These are phyloP conservation scores for Lepus timidus DNA, from an alignment of 2,113 vertebrate species.

Conservation along the genomic window DNA sequence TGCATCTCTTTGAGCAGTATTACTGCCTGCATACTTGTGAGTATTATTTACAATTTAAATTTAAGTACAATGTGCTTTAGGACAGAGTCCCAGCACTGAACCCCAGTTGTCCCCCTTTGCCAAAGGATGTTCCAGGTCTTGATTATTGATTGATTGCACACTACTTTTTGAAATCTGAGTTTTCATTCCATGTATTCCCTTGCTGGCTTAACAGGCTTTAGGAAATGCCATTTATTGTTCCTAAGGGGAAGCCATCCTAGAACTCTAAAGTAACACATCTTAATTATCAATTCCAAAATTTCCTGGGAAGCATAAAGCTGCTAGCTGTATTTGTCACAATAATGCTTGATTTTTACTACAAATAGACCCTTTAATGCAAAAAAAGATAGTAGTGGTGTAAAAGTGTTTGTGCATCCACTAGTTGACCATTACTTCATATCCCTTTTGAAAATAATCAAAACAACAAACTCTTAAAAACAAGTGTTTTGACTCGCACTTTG, in stretches of 20 bases:
- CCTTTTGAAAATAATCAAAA: conserved; percentile 1
- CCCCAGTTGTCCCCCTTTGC: too few species aligned
- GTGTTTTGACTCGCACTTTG: not conserved
- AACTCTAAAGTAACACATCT: not conserved
- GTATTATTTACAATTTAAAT: conserved; percentile 81
- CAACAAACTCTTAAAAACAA: not conserved
- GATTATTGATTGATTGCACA: not conserved
- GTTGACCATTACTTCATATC: not conserved
- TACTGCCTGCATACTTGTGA: conserved; percentile 92
- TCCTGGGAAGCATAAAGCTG: conserved; percentile 43
- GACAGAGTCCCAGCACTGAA: not conserved
- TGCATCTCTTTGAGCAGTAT: conserved; percentile 91
- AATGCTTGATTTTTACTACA: not conserved
- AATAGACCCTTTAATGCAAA: not conserved
- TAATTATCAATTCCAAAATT: conserved; percentile 6
- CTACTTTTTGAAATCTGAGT: not conserved
- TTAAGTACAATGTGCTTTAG: not conserved
- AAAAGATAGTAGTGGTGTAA: not conserved
- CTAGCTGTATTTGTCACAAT: not conserved
- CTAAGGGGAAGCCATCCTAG: not conserved
- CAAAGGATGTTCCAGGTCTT: not conserved
- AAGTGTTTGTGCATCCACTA: not conserved
- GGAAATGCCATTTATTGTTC: not conserved
- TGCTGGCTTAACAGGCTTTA: not conserved
- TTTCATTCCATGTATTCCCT: not conserved